These are phyloP conservation scores for Lophotis ruficrista DNA, from an alignment of 2,113 vertebrate genomes.

Conservation along the genomic window DNA sequence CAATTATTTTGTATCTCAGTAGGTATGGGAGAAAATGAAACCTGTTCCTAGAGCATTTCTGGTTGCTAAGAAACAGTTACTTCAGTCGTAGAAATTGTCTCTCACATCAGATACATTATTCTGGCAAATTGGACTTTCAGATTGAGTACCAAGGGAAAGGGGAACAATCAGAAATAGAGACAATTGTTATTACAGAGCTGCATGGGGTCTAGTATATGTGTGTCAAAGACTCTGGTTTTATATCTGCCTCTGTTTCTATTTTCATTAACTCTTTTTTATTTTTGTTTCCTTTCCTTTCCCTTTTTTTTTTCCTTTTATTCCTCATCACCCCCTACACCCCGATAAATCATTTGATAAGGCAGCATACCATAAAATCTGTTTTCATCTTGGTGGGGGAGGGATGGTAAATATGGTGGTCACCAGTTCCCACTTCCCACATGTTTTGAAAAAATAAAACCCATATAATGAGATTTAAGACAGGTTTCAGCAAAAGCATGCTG, in stretches of 20 bases:
- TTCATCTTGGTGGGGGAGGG: neutral
- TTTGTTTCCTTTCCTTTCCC: no score
- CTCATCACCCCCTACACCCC: fast-evolving
- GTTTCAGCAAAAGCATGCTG: neutral
- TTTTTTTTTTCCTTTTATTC: fast-evolving
- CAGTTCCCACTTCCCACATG: neutral
- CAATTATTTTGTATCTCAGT: conserved; percentile 28
- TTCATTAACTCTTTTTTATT: neutral
- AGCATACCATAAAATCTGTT: neutral
- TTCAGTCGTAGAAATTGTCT: conserved; percentile 45
- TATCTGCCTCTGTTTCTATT: neutral
- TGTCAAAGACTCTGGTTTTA: conserved; percentile 25
- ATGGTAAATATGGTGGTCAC: neutral
- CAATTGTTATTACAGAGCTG: conserved; percentile 50
- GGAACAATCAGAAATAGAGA: conserved; percentile 56
- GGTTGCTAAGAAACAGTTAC: conserved; percentile 58
- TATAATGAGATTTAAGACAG: neutral
- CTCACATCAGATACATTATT: conserved; percentile 47
- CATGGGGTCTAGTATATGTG: conserved; percentile 9
- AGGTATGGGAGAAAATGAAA: neutral
- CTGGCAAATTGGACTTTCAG: conserved; percentile 58
- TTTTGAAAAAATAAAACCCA: neutral
- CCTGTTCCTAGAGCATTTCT: conserved; percentile 24
- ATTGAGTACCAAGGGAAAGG: conserved; percentile 59
- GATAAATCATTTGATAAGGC: neutral